Conservation (phyloP, 2,113 vertebrate genomes). For the Calidris pygmaea region DNA sequence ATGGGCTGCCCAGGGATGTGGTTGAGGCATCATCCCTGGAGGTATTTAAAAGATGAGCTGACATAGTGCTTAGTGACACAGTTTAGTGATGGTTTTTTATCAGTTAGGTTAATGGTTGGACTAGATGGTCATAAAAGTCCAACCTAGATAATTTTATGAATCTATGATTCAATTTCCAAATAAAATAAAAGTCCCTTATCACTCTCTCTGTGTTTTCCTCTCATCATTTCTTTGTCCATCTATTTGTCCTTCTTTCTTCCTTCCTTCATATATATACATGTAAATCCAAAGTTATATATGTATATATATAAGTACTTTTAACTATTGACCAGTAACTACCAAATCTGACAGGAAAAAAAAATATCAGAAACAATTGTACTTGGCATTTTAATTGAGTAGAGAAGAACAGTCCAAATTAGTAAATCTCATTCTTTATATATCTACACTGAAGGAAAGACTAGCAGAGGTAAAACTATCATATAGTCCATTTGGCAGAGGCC, state of each 20-base stretch:
- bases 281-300: accelerated
- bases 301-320: not conserved
- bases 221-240: not conserved
- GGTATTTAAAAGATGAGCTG: too few species aligned
- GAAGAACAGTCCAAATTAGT: not conserved
- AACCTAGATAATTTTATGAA: too few species aligned
- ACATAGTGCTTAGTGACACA: too few species aligned
- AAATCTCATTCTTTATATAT: not conserved
- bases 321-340: not conserved
- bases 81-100: too few species aligned
- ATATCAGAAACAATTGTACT: not conserved
- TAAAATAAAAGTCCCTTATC: not conserved
- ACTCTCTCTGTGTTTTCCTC: not conserved
- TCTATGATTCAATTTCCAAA: not conserved
- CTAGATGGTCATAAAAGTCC: too few species aligned
- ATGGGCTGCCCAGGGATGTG: too few species aligned
- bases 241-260: not conserved
- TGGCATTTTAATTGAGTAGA: not conserved
- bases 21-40: too few species aligned
- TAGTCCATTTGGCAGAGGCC: not conserved
- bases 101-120: too few species aligned
- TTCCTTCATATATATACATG: not conserved
- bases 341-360: not conserved
- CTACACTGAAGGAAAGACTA: not conserved
- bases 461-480: not conserved